These are phyloP conservation scores for Vanessa atalanta DNA, from an alignment of 1,140 invertebrate species.

Conservation along the genomic window DNA sequence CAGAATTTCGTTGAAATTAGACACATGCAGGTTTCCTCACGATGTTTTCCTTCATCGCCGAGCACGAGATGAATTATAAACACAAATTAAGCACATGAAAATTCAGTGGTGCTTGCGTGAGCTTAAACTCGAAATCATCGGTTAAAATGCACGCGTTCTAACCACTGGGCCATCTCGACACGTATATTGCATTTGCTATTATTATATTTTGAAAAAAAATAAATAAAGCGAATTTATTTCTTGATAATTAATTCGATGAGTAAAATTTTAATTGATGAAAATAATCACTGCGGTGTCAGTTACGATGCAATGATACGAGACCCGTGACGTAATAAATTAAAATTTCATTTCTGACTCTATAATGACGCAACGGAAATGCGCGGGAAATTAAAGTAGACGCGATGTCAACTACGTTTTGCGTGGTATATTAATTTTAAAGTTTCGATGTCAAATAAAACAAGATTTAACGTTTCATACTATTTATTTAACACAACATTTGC, in stretches of 20 bases:
- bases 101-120: too few relatives aligned
- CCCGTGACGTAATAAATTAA: constrained; percentile 26
- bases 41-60: too few relatives aligned
- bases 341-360: constrained; percentile 24
- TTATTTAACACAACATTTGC: constrained; percentile 18
- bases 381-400: constrained; percentile 23
- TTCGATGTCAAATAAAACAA: constrained; percentile 10
- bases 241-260: too few relatives aligned
- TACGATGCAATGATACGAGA: constrained; percentile 10
- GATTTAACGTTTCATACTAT: constrained; percentile 16
- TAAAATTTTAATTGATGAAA: neutral
- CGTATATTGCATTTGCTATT: too few relatives aligned
- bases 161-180: too few relatives aligned
- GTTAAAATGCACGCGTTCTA: too few relatives aligned
- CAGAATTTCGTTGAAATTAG: too few relatives aligned
- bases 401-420: constrained; percentile 13
- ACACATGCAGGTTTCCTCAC: too few relatives aligned
- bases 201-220: too few relatives aligned
- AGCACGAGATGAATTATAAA: too few relatives aligned
- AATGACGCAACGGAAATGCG: constrained; percentile 25
- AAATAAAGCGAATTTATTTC: neutral
- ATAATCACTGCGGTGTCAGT: neutral
- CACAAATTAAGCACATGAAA: too few relatives aligned
- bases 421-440: neutral
- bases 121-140: too few relatives aligned